Percentiles rank a stretch among this genome's conserved stretches.
phyloP scores from a whole-genome alignment of 2,113 vertebrate species.

The Phodopus roborovskii region DNA sequence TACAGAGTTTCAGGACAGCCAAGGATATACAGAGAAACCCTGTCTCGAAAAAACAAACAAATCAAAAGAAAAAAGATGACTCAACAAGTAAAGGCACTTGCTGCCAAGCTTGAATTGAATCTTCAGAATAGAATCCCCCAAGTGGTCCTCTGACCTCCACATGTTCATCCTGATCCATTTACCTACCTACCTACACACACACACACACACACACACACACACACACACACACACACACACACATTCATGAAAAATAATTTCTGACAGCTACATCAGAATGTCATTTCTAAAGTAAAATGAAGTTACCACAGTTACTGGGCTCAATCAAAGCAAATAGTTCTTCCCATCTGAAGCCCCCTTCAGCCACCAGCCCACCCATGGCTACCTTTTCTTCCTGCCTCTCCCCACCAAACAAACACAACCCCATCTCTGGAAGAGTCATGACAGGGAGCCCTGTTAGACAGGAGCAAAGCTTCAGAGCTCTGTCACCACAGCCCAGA shows the following conservation, averaged over 20 bases:
- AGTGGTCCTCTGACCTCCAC: background rate
- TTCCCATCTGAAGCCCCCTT: background rate
- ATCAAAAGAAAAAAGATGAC: background rate
- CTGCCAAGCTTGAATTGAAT: background rate
- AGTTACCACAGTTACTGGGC: background rate
- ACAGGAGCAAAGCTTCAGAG: background rate
- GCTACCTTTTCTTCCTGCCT: background rate
- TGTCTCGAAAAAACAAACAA: too few relatives aligned
- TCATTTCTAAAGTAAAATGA: slow-evolving; percentile 53
- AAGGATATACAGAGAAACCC: too few relatives aligned
- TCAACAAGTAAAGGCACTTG: background rate
- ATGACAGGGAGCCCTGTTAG: background rate
- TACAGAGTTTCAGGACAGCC: too few relatives aligned
- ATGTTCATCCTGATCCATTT: background rate
- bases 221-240: background rate
- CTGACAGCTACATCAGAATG: slow-evolving; percentile 39
- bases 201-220: background rate
- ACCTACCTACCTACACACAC: background rate
- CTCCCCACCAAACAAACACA: background rate
- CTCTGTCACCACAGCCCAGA: background rate
- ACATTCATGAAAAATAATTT: slow-evolving; percentile 40
- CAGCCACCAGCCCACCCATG: background rate
- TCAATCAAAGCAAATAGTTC: background rate
- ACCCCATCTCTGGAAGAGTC: background rate
- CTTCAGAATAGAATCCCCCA: background rate